These are phyloP conservation scores for Latrodectus geometricus DNA, from an alignment of 1,140 invertebrate species.

Conservation along the genomic window DNA sequence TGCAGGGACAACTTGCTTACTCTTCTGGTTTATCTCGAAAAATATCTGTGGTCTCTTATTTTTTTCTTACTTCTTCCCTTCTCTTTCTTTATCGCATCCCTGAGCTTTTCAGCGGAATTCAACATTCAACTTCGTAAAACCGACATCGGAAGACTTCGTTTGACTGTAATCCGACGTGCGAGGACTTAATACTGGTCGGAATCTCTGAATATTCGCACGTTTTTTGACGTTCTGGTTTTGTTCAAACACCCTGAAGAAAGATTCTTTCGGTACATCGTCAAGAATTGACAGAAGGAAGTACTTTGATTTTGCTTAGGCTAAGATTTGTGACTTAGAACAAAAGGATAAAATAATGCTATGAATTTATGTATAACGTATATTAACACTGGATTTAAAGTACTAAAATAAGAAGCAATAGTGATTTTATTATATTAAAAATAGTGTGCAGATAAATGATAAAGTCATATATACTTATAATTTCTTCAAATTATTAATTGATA, in stretches of 20 bases:
- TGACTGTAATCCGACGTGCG: constrained; percentile 55
- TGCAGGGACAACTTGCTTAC: constrained; percentile 5
- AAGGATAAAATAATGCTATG: not conserved
- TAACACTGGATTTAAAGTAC: too few relatives aligned
- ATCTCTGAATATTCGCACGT: constrained; percentile 28
- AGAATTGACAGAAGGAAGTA: not conserved
- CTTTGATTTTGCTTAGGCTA: not conserved
- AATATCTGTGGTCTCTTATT: constrained; percentile 1
- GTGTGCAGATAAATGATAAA: too few relatives aligned
- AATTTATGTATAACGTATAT: too few relatives aligned
- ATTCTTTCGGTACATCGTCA: constrained; percentile 5
- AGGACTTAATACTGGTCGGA: constrained; percentile 33
- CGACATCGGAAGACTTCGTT: constrained; percentile 6
- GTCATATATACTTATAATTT: too few relatives aligned
- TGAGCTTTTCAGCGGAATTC: not conserved
- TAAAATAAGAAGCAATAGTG: too few relatives aligned
- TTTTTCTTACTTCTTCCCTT: not conserved
- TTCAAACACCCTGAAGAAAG: constrained; percentile 11
- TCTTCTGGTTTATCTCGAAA: constrained; percentile 5
- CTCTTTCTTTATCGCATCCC: not conserved
- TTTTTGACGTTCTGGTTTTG: constrained; percentile 24
- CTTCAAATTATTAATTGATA: too few relatives aligned
- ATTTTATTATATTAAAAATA: too few relatives aligned
- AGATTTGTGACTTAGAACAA: not conserved
- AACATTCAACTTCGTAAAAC: constrained; percentile 16